Evolutionary conservation across 2,113 vertebrate genomes (phyloP), one percentile per base, ranked within the genome.

Genomic region (Lepisosteus osseus): DNA sequence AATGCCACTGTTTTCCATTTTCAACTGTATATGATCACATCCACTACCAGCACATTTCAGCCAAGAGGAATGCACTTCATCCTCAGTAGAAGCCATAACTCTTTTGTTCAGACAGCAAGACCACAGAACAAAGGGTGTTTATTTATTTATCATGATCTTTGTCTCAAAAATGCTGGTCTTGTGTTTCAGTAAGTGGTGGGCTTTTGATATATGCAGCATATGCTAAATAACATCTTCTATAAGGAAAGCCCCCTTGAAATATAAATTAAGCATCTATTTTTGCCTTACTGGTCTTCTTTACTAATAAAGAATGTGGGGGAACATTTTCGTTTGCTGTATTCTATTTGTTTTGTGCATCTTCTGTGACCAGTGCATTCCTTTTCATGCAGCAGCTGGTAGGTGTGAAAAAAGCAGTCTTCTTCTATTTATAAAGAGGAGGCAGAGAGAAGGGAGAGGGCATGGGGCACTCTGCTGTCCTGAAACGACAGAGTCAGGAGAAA

Each of bases 351-450:
- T 59, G 13, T 59, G 57, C 12, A 15, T n/a, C 14, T 1, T 59
- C 12, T 59, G 57, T 59, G n/a, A 59, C 12, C 57, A 13, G 4
- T 11, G 57, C 57, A 14, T 59, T 59, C 12, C 57, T 59, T n/a
- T 59, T 15, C 14, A 5, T 59, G 12, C 57, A 59, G 57, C 57
- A 59, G 57, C 12, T 59, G 12, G 6, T 59, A 59, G 11, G n/a
- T 59, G 12, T 59, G 57, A 13, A 59, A 59, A 13, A 13, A 59
- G 3, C 9, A 5, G 12, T 11, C 57, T 15, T 59, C 57, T 13
- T 59, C 57, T 59, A 59, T 59, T 59, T 59, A 13, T 59, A 59
- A 59, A 59, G 57, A 59, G 57, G 57, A 59, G 57, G 29, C 29
- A 59, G 57, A 59, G 9, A 8, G 14, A 59, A n/a, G 57, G 9